Percentiles rank a stretch among this genome's conserved stretches.
Conservation (phyloP, 2,888 invertebrate genomes). For the Endomychus coccineus region DNA sequence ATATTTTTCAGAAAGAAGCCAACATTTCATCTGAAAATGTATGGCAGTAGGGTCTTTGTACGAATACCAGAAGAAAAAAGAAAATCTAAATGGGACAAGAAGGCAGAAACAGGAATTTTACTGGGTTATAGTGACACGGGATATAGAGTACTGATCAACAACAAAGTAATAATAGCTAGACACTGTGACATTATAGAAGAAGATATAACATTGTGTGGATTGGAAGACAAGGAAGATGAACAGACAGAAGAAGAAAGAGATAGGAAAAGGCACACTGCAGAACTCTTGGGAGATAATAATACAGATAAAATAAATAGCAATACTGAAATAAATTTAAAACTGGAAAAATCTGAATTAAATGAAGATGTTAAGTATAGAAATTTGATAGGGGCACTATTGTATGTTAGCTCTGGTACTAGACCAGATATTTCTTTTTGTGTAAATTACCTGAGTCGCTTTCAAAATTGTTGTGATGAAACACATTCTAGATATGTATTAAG, state of each 20-base stretch:
- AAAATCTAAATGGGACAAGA: conserved; percentile 15
- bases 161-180: conserved; percentile 8
- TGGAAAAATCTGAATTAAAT: conserved; percentile 10
- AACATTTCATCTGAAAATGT: conserved; percentile 11
- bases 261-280: too few species aligned
- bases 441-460: conserved; percentile 35
- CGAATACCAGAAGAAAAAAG: conserved; percentile 15
- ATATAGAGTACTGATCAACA: conserved; percentile 8
- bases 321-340: conserved; percentile 27
- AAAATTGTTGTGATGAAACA: conserved; percentile 31
- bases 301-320: too few species aligned
- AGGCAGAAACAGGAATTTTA: conserved; percentile 15
- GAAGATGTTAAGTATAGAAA: conserved; percentile 27
- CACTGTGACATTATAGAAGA: conserved; percentile 10
- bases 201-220: conserved; percentile 1
- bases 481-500: conserved; percentile 29
- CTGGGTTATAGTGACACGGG: conserved; percentile 9
- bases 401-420: conserved; percentile 32
- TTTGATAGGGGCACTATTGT: conserved; percentile 24
- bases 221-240: conserved; percentile 1
- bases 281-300: too few species aligned
- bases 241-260: too few species aligned
- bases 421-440: conserved; percentile 31
- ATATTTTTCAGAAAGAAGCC: conserved; percentile 22
- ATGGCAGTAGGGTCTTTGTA: conserved; percentile 9